Base-by-base conservation (phyloP, 2,797 vertebrate genomes). In the Telmatherina bonti region DNA sequence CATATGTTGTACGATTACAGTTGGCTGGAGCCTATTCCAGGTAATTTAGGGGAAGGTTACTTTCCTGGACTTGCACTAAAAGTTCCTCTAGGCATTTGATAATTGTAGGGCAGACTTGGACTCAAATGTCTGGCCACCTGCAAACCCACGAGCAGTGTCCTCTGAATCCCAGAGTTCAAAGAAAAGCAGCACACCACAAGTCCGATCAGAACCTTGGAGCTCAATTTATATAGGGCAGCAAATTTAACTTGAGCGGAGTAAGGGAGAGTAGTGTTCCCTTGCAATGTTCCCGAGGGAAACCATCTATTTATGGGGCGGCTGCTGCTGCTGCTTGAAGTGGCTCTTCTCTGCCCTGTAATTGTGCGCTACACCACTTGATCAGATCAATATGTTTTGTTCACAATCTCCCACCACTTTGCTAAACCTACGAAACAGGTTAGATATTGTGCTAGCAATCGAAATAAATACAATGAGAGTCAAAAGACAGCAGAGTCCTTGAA, bases 281-380 rank as follows among this genome's bases (percentile, higher is more conserved):
- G 89, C 85, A 79, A 80, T 76, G 77, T 80, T 91, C 93, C 93
- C 93, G 64, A 12, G 93, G 92, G 93, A 92, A 86, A 58, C 71
- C 56, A 35, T 78, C 93, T 95, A 95, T 95, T 94, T 94, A 76
- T 93, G 87, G 93, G 86, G 75, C 62, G 70, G 65, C 78, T 86
- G 79, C 88, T 80, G 71, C 82, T 76, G 70, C 84, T 89, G 81
- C 86, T 85, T 88, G 69, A 91, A 90, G 84, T 81, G 79, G 75
- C 76, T 80, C 72, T 88, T 88, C 79, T 81, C 67, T 81, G 84
- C 78, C 69, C 85, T 86, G 72, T 89, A 88, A 85, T 86, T 84
- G 73, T 67, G 78, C 76, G 72, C 62, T 64, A 69, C 72, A 72
- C 73, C 22, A 72, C 65, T 58, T 56, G 18, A 81, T 75, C 73